Percentiles rank a stretch among this genome's conserved stretches.
Evolutionary conservation across 1,140 invertebrate species (phyloP).

Genomic region (Cydia splendana): DNA sequence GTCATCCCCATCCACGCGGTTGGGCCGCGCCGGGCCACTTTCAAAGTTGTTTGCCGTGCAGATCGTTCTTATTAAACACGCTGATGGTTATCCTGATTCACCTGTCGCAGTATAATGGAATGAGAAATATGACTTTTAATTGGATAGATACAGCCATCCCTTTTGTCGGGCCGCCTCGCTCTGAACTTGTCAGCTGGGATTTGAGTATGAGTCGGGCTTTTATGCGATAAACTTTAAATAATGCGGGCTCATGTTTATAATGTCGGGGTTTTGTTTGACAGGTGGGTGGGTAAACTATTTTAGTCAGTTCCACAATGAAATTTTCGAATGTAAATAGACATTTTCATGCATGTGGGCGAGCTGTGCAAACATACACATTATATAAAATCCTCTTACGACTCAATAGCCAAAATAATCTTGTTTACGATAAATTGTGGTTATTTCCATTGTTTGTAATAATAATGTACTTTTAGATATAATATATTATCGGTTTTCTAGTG

Average conservation of each 20-base stretch:
- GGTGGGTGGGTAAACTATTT: slow-evolving; percentile 32
- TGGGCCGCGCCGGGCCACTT: slow-evolving; percentile 61
- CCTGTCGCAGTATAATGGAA: slow-evolving; percentile 55
- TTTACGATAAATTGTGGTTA: no score
- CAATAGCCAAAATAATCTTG: no score
- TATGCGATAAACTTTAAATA: slow-evolving; percentile 33
- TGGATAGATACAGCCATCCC: slow-evolving; percentile 37
- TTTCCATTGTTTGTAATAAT: no score
- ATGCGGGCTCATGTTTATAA: slow-evolving; percentile 32
- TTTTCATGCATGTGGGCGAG: slow-evolving; percentile 20
- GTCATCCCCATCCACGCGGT: slow-evolving; percentile 68
- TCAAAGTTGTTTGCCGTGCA: slow-evolving; percentile 71
- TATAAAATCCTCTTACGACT: not conserved
- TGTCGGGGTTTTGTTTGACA: slow-evolving; percentile 25
- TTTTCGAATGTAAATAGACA: slow-evolving; percentile 30
- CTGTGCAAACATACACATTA: slow-evolving; percentile 1
- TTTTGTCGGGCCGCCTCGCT: not conserved
- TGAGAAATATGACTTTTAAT: slow-evolving; percentile 56
- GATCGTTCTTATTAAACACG: slow-evolving; percentile 64
- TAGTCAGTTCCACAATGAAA: slow-evolving; percentile 20
- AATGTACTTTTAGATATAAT: no score
- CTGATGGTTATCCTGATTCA: slow-evolving; percentile 65
- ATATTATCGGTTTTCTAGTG: no score
- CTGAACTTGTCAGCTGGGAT: slow-evolving; percentile 26
- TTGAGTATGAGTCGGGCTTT: slow-evolving; percentile 19